phyloP scores from a whole-genome alignment of 2,797 vertebrate species.

The Linurgus olivaceus region DNA sequence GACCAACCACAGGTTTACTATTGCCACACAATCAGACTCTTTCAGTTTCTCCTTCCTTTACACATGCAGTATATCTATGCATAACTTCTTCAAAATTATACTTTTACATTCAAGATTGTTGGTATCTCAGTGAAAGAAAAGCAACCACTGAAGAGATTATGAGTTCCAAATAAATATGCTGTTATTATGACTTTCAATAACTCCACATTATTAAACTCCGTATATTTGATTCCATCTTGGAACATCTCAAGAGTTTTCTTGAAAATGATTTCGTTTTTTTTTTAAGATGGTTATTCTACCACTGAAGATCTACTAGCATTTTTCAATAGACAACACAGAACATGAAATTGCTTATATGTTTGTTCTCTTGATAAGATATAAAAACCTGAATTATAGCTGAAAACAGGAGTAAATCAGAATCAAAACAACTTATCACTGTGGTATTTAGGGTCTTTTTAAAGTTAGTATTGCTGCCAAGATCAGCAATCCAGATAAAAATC shows the following conservation, averaged over 20 bases:
- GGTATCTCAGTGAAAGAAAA: neutral
- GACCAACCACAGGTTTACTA: neutral
- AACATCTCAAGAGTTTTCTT: neutral
- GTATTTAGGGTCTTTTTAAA: neutral
- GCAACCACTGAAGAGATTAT: neutral
- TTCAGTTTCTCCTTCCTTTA: neutral
- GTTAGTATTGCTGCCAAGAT: neutral
- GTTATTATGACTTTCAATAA: neutral
- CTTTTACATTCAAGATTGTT: neutral
- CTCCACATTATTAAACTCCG: neutral
- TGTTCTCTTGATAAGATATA: neutral
- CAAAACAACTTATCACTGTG: neutral
- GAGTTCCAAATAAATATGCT: neutral
- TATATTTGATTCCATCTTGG: neutral
- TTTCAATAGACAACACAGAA: neutral
- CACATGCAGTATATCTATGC: neutral
- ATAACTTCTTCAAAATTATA: neutral
- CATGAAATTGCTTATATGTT: neutral
- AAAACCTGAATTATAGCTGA: neutral
- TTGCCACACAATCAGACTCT: neutral
- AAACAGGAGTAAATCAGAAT: constrained; percentile 1
- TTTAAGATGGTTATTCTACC: neutral
- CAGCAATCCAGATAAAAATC: neutral
- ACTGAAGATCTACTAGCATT: neutral
- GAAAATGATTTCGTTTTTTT: neutral